Evolutionary conservation across 2,797 vertebrate genomes (phyloP), one percentile per base, ranked within the genome.

Genomic region (Eutrigla gurnardus): DNA sequence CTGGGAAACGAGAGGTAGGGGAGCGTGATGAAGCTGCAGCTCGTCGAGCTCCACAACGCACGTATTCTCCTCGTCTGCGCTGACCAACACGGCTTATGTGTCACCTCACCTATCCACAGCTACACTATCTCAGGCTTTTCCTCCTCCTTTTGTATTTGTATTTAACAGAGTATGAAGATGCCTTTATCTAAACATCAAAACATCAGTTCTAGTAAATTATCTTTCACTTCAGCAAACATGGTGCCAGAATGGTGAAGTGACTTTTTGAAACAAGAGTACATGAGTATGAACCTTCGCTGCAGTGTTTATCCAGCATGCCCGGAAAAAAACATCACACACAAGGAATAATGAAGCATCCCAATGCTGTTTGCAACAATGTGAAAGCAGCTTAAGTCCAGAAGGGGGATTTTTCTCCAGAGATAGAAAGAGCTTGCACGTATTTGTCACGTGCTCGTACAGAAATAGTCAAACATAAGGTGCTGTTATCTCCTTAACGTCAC

Each of bases 81-180:
- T 75, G 77, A 66, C 54, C 55, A 12, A 50, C 49, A 5, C 25
- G 17, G 62, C 49, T 53, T 49, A 35, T 71, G 58, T 65, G 76
- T 32, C 54, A 17, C 33, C 32, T 39, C 43, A 17, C 10, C 6
- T 7, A n/a, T 1, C 18, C 10, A 15, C 10, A 43, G 39, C 36
- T 25, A 25, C 25, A 25, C 25, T 42, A 57, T 39, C 40, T 4
- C 40, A 9, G 53, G 14, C 9, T 65, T 37, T n/a, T 52, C 32
- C 14, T 45, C 6, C 11, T 18, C 37, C 5, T n/a, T 65, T 7
- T 40, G 7, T 6, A 17, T 15, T 53, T 57, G 7, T 65, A 9
- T 33, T 42, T 36, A 33, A 25, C 4, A 18, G 6, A 18, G 32
- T 33, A 42, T 59, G n/a, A 50, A 61, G 32, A 47, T 18, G n/a